Percentiles rank a stretch among this genome's conserved stretches.
Evolutionary conservation across 1,140 invertebrate genomes (phyloP).

Genomic region (Tenebrio molitor): DNA sequence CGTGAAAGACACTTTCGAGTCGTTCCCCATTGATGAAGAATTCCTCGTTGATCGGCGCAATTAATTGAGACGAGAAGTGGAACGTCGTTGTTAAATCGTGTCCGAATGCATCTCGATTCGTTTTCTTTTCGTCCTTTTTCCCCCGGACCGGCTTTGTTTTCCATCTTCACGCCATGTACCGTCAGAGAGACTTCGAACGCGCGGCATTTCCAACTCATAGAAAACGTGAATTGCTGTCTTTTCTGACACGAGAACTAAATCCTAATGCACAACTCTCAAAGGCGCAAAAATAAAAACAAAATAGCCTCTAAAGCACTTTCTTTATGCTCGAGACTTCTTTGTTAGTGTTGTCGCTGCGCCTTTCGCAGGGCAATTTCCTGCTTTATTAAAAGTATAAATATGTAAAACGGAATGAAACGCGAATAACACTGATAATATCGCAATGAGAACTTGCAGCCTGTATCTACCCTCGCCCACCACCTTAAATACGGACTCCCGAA

Average conservation of each 20-base stretch:
- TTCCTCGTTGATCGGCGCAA: constrained; percentile 3
- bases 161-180: constrained; percentile 14
- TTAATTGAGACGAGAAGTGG: constrained; percentile 35
- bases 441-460: constrained; percentile 34
- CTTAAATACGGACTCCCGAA: too few species aligned
- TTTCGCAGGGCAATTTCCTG: constrained; percentile 56
- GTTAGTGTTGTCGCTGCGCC: constrained; percentile 40
- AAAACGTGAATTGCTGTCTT: constrained; percentile 40
- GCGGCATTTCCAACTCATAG: constrained; percentile 38
- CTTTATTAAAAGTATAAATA: constrained; percentile 61
- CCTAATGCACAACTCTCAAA: constrained; percentile 35
- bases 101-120: constrained; percentile 30
- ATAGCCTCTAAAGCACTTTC: constrained; percentile 38
- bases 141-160: constrained; percentile 16
- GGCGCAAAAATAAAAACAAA: constrained; percentile 40
- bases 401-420: constrained; percentile 58
- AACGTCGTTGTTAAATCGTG: constrained; percentile 32
- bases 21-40: constrained; percentile 20
- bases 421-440: constrained; percentile 59
- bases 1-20: constrained; percentile 6
- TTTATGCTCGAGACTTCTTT: constrained; percentile 39
- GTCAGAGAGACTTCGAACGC: constrained; percentile 33
- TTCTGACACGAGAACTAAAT: constrained; percentile 40
- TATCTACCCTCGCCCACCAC: too few species aligned
- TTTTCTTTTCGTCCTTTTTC: constrained; percentile 19